These are phyloP conservation scores for Epinephelus awoara DNA, from an alignment of 2,797 vertebrate genomes.

Conservation along the genomic window DNA sequence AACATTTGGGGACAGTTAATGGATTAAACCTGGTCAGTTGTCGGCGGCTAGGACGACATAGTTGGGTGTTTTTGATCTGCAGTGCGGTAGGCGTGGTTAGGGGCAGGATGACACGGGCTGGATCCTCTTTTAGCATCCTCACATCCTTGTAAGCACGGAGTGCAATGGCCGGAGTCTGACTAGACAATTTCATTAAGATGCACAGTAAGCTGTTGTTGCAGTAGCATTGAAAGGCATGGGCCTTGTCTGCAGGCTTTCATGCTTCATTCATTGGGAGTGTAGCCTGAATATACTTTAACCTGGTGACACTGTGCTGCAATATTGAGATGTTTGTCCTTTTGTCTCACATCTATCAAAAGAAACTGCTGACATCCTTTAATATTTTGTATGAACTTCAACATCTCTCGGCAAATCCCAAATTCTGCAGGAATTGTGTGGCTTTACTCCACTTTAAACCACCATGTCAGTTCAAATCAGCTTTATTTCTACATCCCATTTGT, in stretches of 20 bases:
- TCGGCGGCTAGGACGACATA: slow-evolving; percentile 43
- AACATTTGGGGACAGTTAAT: background rate
- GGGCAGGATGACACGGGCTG: slow-evolving; percentile 60
- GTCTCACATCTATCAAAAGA: background rate
- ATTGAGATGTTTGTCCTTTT: background rate
- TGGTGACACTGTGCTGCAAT: background rate
- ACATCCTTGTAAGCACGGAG: slow-evolving; percentile 46
- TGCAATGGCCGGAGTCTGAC: slow-evolving; percentile 55
- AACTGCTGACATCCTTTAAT: background rate
- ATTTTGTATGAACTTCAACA: background rate
- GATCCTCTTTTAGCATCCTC: slow-evolving; percentile 75
- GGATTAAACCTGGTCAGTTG: slow-evolving; percentile 31
- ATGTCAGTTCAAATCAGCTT: background rate
- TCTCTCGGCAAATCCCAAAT: background rate
- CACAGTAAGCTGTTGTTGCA: slow-evolving; percentile 59
- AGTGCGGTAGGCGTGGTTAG: slow-evolving; percentile 92
- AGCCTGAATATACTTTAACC: background rate
- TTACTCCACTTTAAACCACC: background rate
- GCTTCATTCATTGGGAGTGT: background rate
- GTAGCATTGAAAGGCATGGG: slow-evolving; percentile 20
- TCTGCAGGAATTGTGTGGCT: background rate
- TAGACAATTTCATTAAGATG: slow-evolving; percentile 65
- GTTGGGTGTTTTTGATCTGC: slow-evolving; percentile 88
- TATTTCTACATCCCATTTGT: background rate
- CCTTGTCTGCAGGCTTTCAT: slow-evolving; percentile 14